Base-by-base conservation (phyloP, 1,140 invertebrate species). In the Drosophila azteca region DNA sequence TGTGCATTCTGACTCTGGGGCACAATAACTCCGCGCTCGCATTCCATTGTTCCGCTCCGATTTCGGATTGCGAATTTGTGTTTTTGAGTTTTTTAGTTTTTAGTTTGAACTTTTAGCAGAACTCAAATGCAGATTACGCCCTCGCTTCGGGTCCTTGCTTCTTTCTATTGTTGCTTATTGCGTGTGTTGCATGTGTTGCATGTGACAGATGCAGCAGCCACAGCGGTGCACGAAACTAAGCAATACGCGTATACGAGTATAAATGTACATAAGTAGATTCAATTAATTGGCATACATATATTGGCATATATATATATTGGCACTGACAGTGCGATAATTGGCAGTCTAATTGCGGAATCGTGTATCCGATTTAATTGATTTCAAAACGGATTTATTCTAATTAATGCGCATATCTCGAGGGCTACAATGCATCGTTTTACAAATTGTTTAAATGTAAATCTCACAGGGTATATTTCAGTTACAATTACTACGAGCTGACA, bases 1-100 rank as follows among this genome's bases (percentile, higher is more conserved):
- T 74, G 78, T 74, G 65, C 82, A 64, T 26, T 49, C 50, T 64
- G 67, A 72, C 80, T 79, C 67, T 76, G 77, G 76, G 67, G 63
- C 80, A 79, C 45, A 64, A 81, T 60, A 85, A 75, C 66, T 70
- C 55, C 54, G 43, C 67, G 58, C 78, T 43, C 54, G 54, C 54
- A 62, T 60, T 65, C 48, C 58, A 70, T 46, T 52, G 71, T 51
- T 52, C 45, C 50, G 35, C 11, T 13, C 9, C 11, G 35, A 39
- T 49, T 41, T 29, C 26, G 15, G 20, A 31, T 26, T 46, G 20
- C 50, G 17, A 11, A 20, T 50, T 57, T 26, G n/a, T 35, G 46
- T 20, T 49, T 49, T 52, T 49, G 0, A 4, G 11, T 1, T 31
- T 31, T 31, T 31, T 4, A 39, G 35, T 69, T 58, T 31, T 20